These are phyloP conservation scores for Drosophila rellima DNA, from an alignment of 2,888 invertebrate species.

Conservation along the genomic window DNA sequence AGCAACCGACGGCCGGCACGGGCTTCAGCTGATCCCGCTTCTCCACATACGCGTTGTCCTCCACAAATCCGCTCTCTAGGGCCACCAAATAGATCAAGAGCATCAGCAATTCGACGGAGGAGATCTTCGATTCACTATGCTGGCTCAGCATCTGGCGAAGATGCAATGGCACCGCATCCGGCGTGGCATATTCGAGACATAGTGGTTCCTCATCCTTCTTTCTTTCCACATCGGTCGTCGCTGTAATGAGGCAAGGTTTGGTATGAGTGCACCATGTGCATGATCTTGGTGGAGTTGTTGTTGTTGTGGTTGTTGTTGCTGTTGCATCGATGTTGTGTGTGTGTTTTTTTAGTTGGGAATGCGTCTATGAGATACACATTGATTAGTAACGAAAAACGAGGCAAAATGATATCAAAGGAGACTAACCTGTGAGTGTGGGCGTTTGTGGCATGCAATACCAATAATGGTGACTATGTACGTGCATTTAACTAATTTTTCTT, in stretches of 20 bases:
- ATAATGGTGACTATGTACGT: slow-evolving; percentile 33
- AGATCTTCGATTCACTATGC: background rate
- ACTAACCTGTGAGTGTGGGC: slow-evolving; percentile 43
- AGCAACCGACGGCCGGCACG: slow-evolving; percentile 66
- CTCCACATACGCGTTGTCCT: slow-evolving; percentile 51
- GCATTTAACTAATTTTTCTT: slow-evolving; percentile 23
- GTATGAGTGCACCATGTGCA: slow-evolving; percentile 30
- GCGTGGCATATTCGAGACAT: slow-evolving; percentile 77
- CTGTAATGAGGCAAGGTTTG: slow-evolving; percentile 60
- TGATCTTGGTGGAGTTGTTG: slow-evolving; percentile 22
- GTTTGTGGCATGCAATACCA: slow-evolving; percentile 43
- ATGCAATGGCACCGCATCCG: slow-evolving; percentile 76
- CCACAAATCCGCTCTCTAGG: slow-evolving; percentile 82
- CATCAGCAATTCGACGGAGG: slow-evolving; percentile 73
- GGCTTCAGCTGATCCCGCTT: slow-evolving; percentile 35
- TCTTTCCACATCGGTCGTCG: background rate
- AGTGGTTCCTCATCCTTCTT: slow-evolving; percentile 28
- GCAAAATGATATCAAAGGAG: slow-evolving; percentile 21
- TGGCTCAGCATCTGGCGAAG: slow-evolving; percentile 68
- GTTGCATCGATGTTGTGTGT: slow-evolving; percentile 45
- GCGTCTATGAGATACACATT: slow-evolving; percentile 47
- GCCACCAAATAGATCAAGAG: slow-evolving; percentile 81
- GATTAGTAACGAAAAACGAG: slow-evolving; percentile 37
- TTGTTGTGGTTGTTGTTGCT: slow-evolving; percentile 13
- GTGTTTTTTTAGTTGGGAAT: slow-evolving; percentile 26